A percentile compares a stretch with the other conserved stretches of the same genome.
Conservation (phyloP, 2,888 invertebrate genomes). For the Nesidiocoris tenuis region DNA sequence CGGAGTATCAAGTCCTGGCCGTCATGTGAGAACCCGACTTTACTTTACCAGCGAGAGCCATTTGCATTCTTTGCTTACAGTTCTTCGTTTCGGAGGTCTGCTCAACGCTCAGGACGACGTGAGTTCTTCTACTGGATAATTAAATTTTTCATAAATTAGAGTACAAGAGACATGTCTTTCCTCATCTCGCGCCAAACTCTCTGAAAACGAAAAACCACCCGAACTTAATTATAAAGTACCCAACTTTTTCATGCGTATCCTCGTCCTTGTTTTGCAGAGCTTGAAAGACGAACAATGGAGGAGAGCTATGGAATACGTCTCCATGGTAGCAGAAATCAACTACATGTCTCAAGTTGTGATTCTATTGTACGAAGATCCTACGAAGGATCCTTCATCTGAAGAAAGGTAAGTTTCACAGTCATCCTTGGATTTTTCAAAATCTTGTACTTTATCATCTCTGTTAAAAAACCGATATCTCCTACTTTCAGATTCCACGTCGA, state of each 20-base stretch:
- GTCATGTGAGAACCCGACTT: slow-evolving; percentile 96
- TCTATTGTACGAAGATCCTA: slow-evolving; percentile 98
- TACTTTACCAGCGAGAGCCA: slow-evolving; percentile 99
- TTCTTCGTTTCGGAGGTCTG: slow-evolving; percentile 88
- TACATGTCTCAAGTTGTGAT: slow-evolving; percentile 99
- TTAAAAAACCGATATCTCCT: neutral
- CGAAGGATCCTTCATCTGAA: slow-evolving; percentile 87
- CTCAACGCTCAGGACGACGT: slow-evolving; percentile 61
- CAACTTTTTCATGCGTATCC: too few species aligned
- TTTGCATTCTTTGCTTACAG: slow-evolving; percentile 94
- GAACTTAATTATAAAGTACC: too few species aligned
- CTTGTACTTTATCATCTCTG: neutral
- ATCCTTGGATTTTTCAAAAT: neutral
- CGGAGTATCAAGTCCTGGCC: slow-evolving; percentile 95
- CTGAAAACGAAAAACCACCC: too few species aligned
- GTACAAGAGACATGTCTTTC: too few species aligned
- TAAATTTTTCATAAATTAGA: too few species aligned
- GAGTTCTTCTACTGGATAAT: too few species aligned
- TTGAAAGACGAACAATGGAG: slow-evolving; percentile 95
- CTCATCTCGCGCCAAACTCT: too few species aligned
- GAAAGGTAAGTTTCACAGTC: slow-evolving; percentile 58
- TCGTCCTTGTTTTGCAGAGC: slow-evolving; percentile 3
- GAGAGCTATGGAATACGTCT: slow-evolving; percentile 96
- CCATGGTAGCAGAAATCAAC: slow-evolving; percentile 95
- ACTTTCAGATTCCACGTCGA: slow-evolving; percentile 86